Evolutionary conservation across 2,113 vertebrate genomes (phyloP), one percentile per base, ranked within the genome.

Genomic region (Sceloporus tristichus): DNA sequence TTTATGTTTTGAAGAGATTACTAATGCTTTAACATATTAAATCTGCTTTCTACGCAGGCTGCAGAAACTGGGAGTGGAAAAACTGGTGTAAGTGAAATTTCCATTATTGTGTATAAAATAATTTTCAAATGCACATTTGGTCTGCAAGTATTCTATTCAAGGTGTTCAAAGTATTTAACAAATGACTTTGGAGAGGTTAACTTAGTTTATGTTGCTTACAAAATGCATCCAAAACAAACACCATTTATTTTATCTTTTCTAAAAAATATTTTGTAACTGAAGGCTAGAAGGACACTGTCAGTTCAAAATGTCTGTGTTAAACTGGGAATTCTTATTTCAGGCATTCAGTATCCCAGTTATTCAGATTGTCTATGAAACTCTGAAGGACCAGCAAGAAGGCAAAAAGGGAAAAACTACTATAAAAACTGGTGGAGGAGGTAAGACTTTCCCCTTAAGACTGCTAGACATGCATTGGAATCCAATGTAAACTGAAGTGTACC

Each of bases 21-120:
- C 38, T 29, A 38, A 8, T 79, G 29, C 71, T 21, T 27, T 80
- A 40, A 76, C 13, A 23, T 54, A 59, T 80, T 73, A 87, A 73
- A 86, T 93, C 48, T 38, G 34, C 86, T 91, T 19, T 86, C 70
- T 7, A 2, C 90, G 21, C 65, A 99, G 99, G 99, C 99, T 93
- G 98, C 99, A 92, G 99, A 99, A 96, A 99, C 99, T 0, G 99
- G 99, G 6, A 99, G 99, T 90, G 99, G 99, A 23, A 99, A 99
- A 97, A 99, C 99, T 84, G 99, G 99, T 89, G 99, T 99, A 97
- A 98, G 98, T 98, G 93, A 86, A 29, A 81, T 68, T 87, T 75
- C 73, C 80, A 87, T 68, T 82, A 19, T 68, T 38, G 4, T 84
- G 9, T 85, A 1, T 34, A 70, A 85, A 59, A 56, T 38, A 82